Evolutionary conservation across 1,140 invertebrate genomes (phyloP).

Genomic region (Zaprionus tsacasi): DNA sequence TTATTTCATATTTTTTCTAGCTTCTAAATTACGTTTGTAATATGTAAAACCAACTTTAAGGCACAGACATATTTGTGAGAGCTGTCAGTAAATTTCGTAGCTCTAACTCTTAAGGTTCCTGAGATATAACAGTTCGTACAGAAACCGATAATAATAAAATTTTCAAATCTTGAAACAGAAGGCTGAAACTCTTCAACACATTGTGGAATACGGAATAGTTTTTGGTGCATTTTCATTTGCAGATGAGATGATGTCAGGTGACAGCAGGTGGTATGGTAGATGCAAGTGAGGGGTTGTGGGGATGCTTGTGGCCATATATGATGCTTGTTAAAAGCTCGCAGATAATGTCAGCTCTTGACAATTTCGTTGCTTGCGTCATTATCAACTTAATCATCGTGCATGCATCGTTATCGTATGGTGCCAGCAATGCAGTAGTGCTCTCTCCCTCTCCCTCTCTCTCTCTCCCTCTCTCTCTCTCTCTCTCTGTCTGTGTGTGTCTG

Average conservation of each 20-base stretch:
- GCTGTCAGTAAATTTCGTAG: too few relatives aligned
- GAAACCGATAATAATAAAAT: not conserved
- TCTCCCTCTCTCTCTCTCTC: too few relatives aligned
- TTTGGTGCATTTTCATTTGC: not conserved
- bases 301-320: not conserved
- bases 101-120: too few relatives aligned
- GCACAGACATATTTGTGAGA: too few relatives aligned
- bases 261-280: not conserved
- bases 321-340: conserved; percentile 9
- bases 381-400: conserved; percentile 27
- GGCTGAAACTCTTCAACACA: not conserved
- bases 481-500: not conserved
- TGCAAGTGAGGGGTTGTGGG: not conserved
- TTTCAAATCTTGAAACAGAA: not conserved
- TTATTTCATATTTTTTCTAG: too few relatives aligned
- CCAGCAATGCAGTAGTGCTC: not conserved
- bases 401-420: conserved; percentile 16
- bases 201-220: not conserved
- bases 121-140: too few relatives aligned
- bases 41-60: too few relatives aligned
- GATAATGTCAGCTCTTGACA: conserved; percentile 19
- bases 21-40: too few relatives aligned
- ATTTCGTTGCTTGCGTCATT: conserved; percentile 22
- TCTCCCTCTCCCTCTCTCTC: not conserved
- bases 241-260: not conserved